Percentiles rank a stretch among this genome's conserved stretches.
These are phyloP conservation scores for Diplosoma virens DNA, from an alignment of 23 tunicate species.

Conservation along the genomic window DNA sequence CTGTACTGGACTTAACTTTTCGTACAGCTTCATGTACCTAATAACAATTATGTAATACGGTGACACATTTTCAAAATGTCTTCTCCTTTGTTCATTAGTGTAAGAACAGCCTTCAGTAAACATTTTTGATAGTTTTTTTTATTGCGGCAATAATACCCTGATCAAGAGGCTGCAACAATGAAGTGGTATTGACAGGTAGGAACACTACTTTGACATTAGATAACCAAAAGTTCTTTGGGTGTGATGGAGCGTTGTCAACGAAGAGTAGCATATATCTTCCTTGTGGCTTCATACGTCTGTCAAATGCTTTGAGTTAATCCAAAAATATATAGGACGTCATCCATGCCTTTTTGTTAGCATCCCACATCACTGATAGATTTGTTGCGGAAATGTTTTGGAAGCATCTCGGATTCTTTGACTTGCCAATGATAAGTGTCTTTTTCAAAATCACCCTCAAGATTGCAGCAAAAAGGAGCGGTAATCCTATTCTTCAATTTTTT, in stretches of 20 bases:
- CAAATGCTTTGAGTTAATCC: conserved; percentile 1
- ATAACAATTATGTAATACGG: neutral
- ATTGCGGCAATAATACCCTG: neutral
- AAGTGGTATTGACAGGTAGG: neutral
- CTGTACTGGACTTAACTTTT: conserved; percentile 1
- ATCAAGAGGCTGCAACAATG: neutral
- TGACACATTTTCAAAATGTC: too few relatives aligned
- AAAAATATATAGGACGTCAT: neutral
- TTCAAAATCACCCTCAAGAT: conserved; percentile 9
- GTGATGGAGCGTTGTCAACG: neutral
- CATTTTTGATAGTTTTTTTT: neutral
- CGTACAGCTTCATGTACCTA: conserved; percentile 3
- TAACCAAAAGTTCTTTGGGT: neutral
- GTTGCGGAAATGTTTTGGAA: neutral
- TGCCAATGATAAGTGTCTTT: conserved; percentile 10
- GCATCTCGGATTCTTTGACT: conserved; percentile 14
- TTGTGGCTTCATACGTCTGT: conserved; percentile 4
- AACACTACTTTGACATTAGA: conserved; percentile 3
- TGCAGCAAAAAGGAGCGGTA: conserved; percentile 5
- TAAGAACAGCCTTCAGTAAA: neutral
- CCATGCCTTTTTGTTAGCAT: conserved; percentile 19
- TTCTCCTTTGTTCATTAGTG: conserved; percentile 2
- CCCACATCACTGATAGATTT: conserved; percentile 2
- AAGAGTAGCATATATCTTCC: neutral
- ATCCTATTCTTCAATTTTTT: conserved; percentile 3